Base-by-base conservation (phyloP, 2,113 vertebrate species). In the Podarcis cretensis region DNA sequence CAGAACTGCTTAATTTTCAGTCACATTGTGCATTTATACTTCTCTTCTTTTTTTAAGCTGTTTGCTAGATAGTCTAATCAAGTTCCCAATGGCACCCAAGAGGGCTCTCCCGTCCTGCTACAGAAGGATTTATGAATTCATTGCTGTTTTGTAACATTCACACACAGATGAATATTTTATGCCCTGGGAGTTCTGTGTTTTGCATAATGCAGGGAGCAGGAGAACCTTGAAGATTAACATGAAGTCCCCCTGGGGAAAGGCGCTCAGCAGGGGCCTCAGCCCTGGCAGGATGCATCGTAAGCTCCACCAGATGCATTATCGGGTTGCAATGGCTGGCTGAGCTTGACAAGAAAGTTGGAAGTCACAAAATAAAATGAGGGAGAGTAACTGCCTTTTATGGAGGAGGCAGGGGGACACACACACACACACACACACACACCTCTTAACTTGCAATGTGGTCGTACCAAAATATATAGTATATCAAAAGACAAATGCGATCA, bases 41-140 rank as follows among this genome's bases (percentile, higher is more conserved):
- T 40, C 71, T 69, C 57, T 79, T 57, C 6, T 32, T n/a, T 68
- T 30, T 48, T 69, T 83, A 74, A 84, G 35, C 14, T 3, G 2
- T 30, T 74, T 85, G 77, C 78, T 81, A 85, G 68, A 75, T 85
- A 43, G 83, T 35, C 77, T 89, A 89, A 89, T 85, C 85, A 85
- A 85, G 69, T 6, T 37, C 27, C 48, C 66, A 81, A 66, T 81
- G 10, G 68, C 59, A 65, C 54, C 83, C 83, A 85, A 74, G 83
- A 85, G 35, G 76, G 43, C 32, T 25, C 27, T 32, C 35, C 43
- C 32, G 35, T 63, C 32, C 54, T 25, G 23, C 69, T 74, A 43
- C 27, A 23, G 25, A 65, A 74, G 27, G 73, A 89, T 81, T 75
- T 85, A 85, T 48, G 37, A 81, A 84, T 85, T 85, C 69, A 81